Evolutionary conservation across 1,140 invertebrate genomes (phyloP).

Genomic region (Pseudomyrmex gracilis): DNA sequence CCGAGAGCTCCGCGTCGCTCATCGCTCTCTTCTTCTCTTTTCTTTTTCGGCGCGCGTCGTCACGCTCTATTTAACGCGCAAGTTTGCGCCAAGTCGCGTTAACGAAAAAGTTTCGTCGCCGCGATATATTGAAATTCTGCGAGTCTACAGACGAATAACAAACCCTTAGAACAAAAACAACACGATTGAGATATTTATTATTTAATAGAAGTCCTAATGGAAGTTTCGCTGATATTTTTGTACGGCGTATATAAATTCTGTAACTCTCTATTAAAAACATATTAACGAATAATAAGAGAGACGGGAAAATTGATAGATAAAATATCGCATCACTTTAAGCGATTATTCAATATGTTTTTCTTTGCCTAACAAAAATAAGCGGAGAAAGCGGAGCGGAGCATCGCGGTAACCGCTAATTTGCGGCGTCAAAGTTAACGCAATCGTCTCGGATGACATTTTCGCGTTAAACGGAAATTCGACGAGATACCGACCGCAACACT

Average conservation of each 20-base stretch:
- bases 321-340: neutral
- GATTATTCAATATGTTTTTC: neutral
- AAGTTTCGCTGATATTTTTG: too few species aligned
- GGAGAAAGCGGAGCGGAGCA: neutral
- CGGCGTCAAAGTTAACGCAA: slow-evolving; percentile 22
- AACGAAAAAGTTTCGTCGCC: neutral
- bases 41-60: neutral
- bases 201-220: too few species aligned
- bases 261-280: too few species aligned
- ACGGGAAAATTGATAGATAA: neutral
- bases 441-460: slow-evolving; percentile 27
- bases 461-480: slow-evolving; percentile 23
- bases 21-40: too few species aligned
- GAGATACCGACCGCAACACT: neutral
- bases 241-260: too few species aligned
- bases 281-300: too few species aligned
- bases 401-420: slow-evolving; percentile 26
- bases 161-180: neutral
- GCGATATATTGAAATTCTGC: neutral
- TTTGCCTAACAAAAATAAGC: slow-evolving; percentile 4
- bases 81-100: slow-evolving; percentile 2
- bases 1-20: neutral
- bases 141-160: neutral
- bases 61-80: slow-evolving; percentile 33
- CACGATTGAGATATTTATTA: too few species aligned